Evolutionary conservation across 2,113 vertebrate genomes (phyloP).

Genomic region (Mobula hypostoma): DNA sequence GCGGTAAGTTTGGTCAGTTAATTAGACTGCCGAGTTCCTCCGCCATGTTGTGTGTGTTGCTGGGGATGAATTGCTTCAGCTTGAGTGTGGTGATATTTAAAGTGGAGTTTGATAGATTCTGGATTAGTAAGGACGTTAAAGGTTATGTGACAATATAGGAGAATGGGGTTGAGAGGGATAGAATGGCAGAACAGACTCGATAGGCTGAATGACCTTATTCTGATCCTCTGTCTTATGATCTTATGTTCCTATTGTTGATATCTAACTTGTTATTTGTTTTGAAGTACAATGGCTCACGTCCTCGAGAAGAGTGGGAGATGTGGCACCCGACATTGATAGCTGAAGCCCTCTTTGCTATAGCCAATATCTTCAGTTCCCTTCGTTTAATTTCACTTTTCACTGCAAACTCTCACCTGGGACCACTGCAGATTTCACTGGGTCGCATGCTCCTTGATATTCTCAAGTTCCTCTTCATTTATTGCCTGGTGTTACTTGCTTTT

Average conservation of each 20-base stretch:
- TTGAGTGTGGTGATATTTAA: too few relatives aligned
- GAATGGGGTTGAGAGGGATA: too few relatives aligned
- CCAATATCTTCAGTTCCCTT: slow-evolving; percentile 95
- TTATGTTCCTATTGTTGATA: background rate
- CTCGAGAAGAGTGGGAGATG: slow-evolving; percentile 94
- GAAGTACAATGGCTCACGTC: slow-evolving; percentile 89
- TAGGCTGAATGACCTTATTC: too few relatives aligned
- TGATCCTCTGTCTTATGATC: too few relatives aligned
- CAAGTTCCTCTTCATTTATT: slow-evolving; percentile 99
- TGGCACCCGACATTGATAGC: slow-evolving; percentile 95
- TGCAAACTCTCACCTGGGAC: slow-evolving; percentile 95
- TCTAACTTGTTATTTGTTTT: slow-evolving; percentile 42
- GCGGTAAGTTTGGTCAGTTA: background rate
- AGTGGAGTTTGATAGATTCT: too few relatives aligned
- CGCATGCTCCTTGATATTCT: slow-evolving; percentile 98
- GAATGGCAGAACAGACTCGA: too few relatives aligned
- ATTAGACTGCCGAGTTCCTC: background rate
- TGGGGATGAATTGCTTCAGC: too few relatives aligned
- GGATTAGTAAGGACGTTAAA: too few relatives aligned
- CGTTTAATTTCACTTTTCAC: slow-evolving; percentile 98
- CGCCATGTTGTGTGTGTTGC: too few relatives aligned
- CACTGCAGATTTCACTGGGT: slow-evolving; percentile 94
- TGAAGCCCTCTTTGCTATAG: slow-evolving; percentile 95
- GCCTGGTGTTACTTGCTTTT: slow-evolving; percentile 90
- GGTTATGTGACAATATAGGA: too few relatives aligned